Evolutionary conservation across 2,888 invertebrate species (phyloP).

Genomic region (Andricus curvator): DNA sequence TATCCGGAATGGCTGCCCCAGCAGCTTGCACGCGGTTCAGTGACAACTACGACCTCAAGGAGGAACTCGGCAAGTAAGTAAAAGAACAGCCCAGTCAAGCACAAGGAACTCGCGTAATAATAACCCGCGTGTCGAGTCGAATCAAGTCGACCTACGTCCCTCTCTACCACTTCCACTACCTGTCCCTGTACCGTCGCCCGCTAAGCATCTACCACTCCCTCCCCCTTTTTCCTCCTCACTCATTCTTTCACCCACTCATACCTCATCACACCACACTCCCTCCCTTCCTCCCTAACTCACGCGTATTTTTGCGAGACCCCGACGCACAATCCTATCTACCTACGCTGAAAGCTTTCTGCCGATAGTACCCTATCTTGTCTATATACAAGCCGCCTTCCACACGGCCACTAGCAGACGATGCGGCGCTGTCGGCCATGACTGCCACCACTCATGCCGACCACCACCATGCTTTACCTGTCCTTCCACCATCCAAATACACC

Average conservation of each 20-base stretch:
- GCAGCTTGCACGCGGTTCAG: conserved; percentile 98
- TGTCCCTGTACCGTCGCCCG: conserved; percentile 13
- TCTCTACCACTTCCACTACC: conserved; percentile 34
- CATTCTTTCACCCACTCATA: background rate
- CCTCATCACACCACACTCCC: conserved; percentile 24
- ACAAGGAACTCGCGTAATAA: conserved; percentile 21
- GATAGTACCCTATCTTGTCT: background rate
- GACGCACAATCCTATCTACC: background rate
- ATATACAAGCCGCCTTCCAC: conserved; percentile 12
- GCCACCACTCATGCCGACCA: conserved; percentile 51
- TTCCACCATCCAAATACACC: conserved; percentile 26
- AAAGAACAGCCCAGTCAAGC: conserved; percentile 46
- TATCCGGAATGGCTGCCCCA: conserved; percentile 89
- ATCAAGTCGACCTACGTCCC: conserved; percentile 28
- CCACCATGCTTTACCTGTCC: conserved; percentile 38
- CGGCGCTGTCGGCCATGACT: conserved; percentile 63
- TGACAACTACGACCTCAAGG: conserved; percentile 99
- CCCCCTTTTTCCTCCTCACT: conserved; percentile 36
- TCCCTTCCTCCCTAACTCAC: conserved; percentile 29
- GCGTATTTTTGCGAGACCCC: conserved; percentile 1
- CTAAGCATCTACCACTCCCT: conserved; percentile 6
- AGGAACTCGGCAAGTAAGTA: conserved; percentile 99
- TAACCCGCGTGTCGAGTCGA: conserved; percentile 41
- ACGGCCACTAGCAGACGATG: conserved; percentile 62
- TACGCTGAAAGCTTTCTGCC: background rate